Percentiles rank a stretch among this genome's conserved stretches.
Evolutionary conservation across 2,888 invertebrate genomes (phyloP).

Genomic region (Lasius fuliginosus): DNA sequence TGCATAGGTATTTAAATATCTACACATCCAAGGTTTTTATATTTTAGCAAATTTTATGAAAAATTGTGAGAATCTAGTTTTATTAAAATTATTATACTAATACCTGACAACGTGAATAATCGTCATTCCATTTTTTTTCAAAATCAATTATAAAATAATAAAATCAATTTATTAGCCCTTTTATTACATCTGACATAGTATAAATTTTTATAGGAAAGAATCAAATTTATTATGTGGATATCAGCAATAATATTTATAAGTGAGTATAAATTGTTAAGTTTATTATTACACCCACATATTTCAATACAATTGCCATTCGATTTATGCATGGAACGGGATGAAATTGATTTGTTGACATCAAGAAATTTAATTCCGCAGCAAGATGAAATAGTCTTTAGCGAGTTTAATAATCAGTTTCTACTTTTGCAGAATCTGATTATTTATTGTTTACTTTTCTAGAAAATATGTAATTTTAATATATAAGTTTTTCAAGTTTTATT

Average conservation of each 20-base stretch:
- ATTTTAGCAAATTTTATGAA: no score
- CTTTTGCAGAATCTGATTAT: neutral
- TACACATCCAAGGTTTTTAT: no score
- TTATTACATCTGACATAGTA: neutral
- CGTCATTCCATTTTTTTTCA: neutral
- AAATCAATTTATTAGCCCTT: neutral
- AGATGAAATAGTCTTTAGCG: neutral
- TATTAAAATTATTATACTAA: neutral
- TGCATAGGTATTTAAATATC: no score
- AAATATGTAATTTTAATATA: neutral
- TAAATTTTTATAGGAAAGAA: neutral
- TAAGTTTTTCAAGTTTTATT: neutral
- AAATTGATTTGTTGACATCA: neutral
- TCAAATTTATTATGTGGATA: neutral
- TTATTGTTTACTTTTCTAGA: neutral
- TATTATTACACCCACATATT: neutral
- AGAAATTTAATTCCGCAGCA: neutral
- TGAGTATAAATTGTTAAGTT: neutral
- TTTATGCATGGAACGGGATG: neutral
- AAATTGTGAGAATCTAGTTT: neutral
- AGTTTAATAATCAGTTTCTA: neutral
- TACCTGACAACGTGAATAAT: neutral
- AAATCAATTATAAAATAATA: neutral
- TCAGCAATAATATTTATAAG: neutral
- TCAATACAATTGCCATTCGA: neutral